Conservation (phyloP, 2,797 vertebrate genomes). For the Peromyscus eremicus region DNA sequence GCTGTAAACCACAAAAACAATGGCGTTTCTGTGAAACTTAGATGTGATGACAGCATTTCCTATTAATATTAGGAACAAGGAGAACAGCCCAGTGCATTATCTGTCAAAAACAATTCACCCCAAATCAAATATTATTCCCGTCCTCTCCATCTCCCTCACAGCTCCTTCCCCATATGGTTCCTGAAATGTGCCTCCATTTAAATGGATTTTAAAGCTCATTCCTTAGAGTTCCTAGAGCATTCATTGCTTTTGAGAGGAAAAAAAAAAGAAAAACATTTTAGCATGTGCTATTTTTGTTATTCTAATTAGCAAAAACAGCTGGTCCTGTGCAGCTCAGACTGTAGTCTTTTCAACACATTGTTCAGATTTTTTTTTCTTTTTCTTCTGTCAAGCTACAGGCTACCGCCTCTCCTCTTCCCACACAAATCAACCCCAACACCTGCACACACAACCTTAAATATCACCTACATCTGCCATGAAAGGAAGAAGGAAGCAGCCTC, state of each 20-base stretch:
- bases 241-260: slow-evolving; percentile 88
- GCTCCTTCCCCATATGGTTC: slow-evolving; percentile 90
- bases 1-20: slow-evolving; percentile 81
- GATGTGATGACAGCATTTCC: slow-evolving; percentile 85
- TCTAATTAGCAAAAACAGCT: slow-evolving; percentile 91
- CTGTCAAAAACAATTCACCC: slow-evolving; percentile 81
- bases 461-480: slow-evolving; percentile 84
- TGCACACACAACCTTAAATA: slow-evolving; percentile 84
- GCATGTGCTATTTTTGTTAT: slow-evolving; percentile 91
- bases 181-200: slow-evolving; percentile 89
- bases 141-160: slow-evolving; percentile 83
- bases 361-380: slow-evolving; percentile 80
- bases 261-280: slow-evolving; percentile 85
- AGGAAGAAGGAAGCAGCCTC: slow-evolving; percentile 71
- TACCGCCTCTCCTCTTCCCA: slow-evolving; percentile 86
- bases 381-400: slow-evolving; percentile 88
- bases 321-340: slow-evolving; percentile 88
- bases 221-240: slow-evolving; percentile 89
- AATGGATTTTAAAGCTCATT: slow-evolving; percentile 90
- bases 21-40: slow-evolving; percentile 84
- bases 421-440: slow-evolving; percentile 85
- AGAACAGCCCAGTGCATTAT: slow-evolving; percentile 84
- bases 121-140: slow-evolving; percentile 88
- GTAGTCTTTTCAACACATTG: slow-evolving; percentile 88
- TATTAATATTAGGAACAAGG: slow-evolving; percentile 83